phyloP scores from a whole-genome alignment of 2,888 invertebrate genomes.

The Aphidius colemani region DNA sequence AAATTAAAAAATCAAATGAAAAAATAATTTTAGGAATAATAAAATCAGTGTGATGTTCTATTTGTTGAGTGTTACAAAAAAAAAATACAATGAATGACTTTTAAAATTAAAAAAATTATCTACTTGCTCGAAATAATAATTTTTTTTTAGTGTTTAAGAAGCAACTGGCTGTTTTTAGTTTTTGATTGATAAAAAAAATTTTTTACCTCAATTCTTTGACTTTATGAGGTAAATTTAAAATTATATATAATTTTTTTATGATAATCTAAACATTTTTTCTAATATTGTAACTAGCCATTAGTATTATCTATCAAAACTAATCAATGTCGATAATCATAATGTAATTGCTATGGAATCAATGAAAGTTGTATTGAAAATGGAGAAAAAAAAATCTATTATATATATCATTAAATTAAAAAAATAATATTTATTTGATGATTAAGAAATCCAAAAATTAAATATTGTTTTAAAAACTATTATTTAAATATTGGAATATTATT shows the following conservation, averaged over 20 bases:
- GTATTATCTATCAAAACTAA: no score
- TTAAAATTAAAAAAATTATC: slow-evolving; percentile 10
- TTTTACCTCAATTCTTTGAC: neutral
- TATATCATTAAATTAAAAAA: neutral
- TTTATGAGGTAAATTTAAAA: no score
- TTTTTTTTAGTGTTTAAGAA: no score
- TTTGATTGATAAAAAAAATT: slow-evolving; percentile 3
- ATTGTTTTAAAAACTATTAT: neutral
- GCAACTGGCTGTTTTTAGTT: no score
- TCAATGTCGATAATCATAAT: no score
- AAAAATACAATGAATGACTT: slow-evolving; percentile 27
- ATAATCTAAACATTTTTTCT: no score
- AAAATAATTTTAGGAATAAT: slow-evolving; percentile 29
- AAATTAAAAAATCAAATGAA: slow-evolving; percentile 12
- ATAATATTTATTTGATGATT: neutral
- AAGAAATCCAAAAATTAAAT: neutral
- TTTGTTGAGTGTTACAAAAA: slow-evolving; percentile 48
- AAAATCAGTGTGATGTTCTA: slow-evolving; percentile 48
- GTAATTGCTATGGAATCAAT: no score
- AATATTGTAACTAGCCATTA: no score
- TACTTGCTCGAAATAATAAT: no score
- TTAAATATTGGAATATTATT: neutral
- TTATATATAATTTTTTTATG: no score
- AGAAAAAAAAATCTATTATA: no score
- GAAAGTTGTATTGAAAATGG: no score